phyloP scores from a whole-genome alignment of 2,888 invertebrate species.

The Atethmia centrago region DNA sequence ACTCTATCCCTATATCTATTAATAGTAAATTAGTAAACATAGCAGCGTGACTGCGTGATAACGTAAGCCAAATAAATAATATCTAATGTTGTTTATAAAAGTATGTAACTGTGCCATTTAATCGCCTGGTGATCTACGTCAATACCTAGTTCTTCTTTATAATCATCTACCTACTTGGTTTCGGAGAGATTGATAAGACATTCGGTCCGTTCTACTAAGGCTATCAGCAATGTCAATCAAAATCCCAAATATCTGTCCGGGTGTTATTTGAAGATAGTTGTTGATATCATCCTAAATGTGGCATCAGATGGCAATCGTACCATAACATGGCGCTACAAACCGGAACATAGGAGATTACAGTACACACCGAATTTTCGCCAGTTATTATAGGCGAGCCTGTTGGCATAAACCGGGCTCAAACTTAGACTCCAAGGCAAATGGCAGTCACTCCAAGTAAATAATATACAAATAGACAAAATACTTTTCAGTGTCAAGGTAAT shows the following conservation, averaged over 20 bases:
- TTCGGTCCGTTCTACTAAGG: not conserved
- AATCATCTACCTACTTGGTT: not conserved
- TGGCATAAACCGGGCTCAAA: conserved; percentile 15
- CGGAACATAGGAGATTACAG: too few relatives aligned
- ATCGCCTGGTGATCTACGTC: not conserved
- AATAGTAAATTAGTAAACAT: too few relatives aligned
- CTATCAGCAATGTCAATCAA: not conserved
- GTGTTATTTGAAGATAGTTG: not conserved
- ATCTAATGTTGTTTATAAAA: not conserved
- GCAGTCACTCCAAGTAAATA: not conserved
- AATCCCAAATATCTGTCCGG: not conserved
- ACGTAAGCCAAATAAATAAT: not conserved
- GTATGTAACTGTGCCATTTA: not conserved
- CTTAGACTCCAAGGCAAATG: too few relatives aligned
- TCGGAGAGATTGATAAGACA: not conserved
- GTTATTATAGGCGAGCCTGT: too few relatives aligned
- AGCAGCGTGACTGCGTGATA: too few relatives aligned
- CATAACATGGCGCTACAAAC: conserved; percentile 1
- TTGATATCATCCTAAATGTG: not conserved
- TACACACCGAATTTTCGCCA: too few relatives aligned
- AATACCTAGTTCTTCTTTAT: not conserved
- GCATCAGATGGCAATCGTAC: conserved; percentile 3
- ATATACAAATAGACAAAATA: not conserved
- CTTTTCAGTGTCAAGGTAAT: conserved; percentile 4
- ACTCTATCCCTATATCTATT: too few relatives aligned